phyloP scores from a whole-genome alignment of 2,797 vertebrate species.

The Caiman crocodilus region DNA sequence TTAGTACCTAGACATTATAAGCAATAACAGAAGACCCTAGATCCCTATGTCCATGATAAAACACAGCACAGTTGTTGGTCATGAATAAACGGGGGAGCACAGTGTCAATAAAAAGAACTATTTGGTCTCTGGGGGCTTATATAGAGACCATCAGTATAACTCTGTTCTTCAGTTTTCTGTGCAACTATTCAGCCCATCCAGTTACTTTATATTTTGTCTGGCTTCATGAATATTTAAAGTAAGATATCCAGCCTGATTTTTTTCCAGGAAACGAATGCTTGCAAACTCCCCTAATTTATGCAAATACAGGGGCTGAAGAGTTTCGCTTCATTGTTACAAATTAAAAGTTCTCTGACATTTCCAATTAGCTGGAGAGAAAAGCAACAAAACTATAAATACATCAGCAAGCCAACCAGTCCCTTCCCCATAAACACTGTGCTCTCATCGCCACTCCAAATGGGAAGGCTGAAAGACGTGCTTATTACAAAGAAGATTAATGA shows the following conservation, averaged over 20 bases:
- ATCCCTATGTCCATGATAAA: not conserved
- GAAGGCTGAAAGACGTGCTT: not conserved
- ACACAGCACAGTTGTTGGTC: not conserved
- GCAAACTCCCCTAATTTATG: slow-evolving; percentile 63
- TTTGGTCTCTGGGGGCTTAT: not conserved
- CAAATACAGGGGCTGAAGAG: slow-evolving; percentile 11
- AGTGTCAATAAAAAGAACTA: not conserved
- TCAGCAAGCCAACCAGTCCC: not conserved
- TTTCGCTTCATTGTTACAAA: slow-evolving; percentile 57
- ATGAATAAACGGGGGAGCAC: accelerated
- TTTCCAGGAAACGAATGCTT: slow-evolving; percentile 52
- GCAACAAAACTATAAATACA: not conserved
- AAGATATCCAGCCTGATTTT: slow-evolving; percentile 49
- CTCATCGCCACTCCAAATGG: accelerated
- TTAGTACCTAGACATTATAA: accelerated
- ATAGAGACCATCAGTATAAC: not conserved
- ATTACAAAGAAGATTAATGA: not conserved
- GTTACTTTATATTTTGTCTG: slow-evolving; percentile 7
- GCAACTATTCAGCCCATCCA: not conserved
- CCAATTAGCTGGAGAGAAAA: slow-evolving; percentile 58
- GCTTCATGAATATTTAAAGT: slow-evolving; percentile 65
- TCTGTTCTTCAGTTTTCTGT: not conserved
- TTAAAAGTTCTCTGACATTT: slow-evolving; percentile 62
- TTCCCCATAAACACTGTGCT: not conserved
- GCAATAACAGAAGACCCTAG: accelerated